Evolutionary conservation across 2,113 vertebrate genomes (phyloP).

Genomic region (Odontesthes bonariensis): DNA sequence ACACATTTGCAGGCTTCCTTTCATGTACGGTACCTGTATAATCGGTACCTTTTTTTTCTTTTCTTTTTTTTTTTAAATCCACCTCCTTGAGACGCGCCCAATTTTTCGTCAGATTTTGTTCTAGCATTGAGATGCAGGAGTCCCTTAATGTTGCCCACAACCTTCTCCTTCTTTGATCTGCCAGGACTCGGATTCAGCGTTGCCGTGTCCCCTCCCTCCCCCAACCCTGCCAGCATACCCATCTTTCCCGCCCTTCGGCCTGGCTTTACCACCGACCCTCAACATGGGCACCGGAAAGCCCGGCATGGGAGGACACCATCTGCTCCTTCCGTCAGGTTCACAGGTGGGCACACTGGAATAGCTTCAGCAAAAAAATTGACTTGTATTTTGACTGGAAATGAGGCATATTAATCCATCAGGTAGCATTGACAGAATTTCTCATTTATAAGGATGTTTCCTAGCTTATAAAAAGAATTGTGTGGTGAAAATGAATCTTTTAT

Average conservation of each 20-base stretch:
- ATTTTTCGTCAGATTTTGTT: no score
- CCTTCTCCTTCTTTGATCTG: not conserved
- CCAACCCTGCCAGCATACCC: conserved; percentile 87
- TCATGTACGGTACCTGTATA: no score
- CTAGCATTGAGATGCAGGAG: not conserved
- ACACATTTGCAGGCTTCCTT: no score
- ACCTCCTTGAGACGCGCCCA: no score
- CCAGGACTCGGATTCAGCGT: conserved; percentile 94
- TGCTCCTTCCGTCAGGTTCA: conserved; percentile 87
- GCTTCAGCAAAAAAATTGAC: not conserved
- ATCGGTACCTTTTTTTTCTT: no score
- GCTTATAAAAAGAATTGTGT: no score
- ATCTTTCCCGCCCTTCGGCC: conserved; percentile 85
- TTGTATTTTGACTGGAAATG: not conserved
- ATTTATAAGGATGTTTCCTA: no score
- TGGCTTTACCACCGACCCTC: conserved; percentile 84
- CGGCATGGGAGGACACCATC: conserved; percentile 82
- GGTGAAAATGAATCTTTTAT: not conserved
- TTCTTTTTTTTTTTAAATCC: not conserved
- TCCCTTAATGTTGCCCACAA: not conserved
- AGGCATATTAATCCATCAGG: not conserved
- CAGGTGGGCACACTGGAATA: conserved; percentile 82
- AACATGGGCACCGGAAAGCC: conserved; percentile 86
- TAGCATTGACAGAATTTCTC: not conserved
- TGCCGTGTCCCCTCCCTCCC: conserved; percentile 82